A percentile compares a stretch with the other conserved stretches of the same genome.
These are phyloP conservation scores for Tyrophagus putrescentiae DNA, from an alignment of 1,140 invertebrate species.

Conservation along the genomic window DNA sequence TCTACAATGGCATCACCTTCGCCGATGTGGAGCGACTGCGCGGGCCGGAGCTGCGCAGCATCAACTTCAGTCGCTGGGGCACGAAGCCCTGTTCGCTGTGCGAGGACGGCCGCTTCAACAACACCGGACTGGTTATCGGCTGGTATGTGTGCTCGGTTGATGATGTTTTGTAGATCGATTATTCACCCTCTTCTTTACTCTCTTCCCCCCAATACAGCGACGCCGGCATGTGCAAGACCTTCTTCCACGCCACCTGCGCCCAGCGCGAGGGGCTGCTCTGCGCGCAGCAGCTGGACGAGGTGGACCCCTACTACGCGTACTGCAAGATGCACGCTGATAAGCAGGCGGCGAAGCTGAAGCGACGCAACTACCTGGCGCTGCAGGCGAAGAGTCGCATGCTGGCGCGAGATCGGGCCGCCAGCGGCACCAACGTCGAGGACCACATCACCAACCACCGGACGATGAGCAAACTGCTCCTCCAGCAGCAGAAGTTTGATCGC, in stretches of 20 bases:
- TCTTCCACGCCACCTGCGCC: conserved; percentile 95
- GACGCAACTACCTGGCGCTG: conserved; percentile 71
- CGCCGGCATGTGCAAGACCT: conserved; percentile 78
- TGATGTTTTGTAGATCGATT: not conserved
- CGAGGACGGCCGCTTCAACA: conserved; percentile 62
- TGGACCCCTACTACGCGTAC: conserved; percentile 91
- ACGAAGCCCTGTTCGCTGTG: conserved; percentile 62
- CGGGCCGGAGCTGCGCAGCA: conserved; percentile 71
- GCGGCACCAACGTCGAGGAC: conserved; percentile 36
- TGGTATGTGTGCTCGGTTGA: no score
- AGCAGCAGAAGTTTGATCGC: not conserved
- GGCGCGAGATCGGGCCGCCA: conserved; percentile 26
- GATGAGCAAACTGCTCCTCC: conserved; percentile 25
- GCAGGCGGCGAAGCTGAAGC: conserved; percentile 34
- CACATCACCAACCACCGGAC: conserved; percentile 30
- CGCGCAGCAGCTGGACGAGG: conserved; percentile 73
- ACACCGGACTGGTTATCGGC: conserved; percentile 83
- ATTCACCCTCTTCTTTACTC: not conserved
- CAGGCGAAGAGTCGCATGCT: conserved; percentile 50
- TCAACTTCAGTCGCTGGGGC: conserved; percentile 88
- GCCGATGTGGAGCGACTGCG: conserved; percentile 72
- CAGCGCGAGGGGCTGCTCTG: conserved; percentile 79
- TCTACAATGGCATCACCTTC: conserved; percentile 93
- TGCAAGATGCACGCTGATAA: conserved; percentile 53
- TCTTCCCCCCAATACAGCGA: no score